Evolutionary conservation across 2,888 invertebrate species (phyloP).

Genomic region (Meiosimyza decipiens): DNA sequence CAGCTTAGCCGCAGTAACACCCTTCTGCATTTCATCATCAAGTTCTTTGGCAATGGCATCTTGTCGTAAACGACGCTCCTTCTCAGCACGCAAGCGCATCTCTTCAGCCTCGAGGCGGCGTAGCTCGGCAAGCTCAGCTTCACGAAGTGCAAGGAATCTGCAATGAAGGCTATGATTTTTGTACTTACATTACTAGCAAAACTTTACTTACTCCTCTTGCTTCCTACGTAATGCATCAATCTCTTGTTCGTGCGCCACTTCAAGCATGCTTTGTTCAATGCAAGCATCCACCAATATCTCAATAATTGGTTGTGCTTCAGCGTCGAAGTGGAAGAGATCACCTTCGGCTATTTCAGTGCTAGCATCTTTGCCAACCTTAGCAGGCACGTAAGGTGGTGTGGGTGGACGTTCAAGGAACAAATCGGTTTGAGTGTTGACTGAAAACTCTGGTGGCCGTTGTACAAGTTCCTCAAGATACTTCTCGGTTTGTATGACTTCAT

Average conservation of each 20-base stretch:
- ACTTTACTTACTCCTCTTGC: conserved; percentile 60
- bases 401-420: conserved; percentile 84
- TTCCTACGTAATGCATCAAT: conserved; percentile 83
- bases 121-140: conserved; percentile 84
- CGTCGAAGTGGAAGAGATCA: conserved; percentile 93
- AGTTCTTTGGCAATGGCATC: conserved; percentile 74
- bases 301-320: conserved; percentile 89
- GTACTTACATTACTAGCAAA: neutral
- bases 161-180: neutral
- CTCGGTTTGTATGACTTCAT: conserved; percentile 91
- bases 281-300: conserved; percentile 91
- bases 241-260: conserved; percentile 94
- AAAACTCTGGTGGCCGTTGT: conserved; percentile 79
- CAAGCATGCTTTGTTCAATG: conserved; percentile 87
- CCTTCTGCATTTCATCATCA: conserved; percentile 82
- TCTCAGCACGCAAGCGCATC: conserved; percentile 74
- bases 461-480: conserved; percentile 87
- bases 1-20: conserved; percentile 83
- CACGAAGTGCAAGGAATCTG: conserved; percentile 71
- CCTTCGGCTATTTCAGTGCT: conserved; percentile 90
- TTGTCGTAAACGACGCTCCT: conserved; percentile 79
- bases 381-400: conserved; percentile 82
- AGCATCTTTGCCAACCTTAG: conserved; percentile 82
- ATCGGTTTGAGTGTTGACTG: conserved; percentile 88
- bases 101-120: conserved; percentile 85